A percentile compares a stretch with the other conserved stretches of the same genome.
phyloP scores from a whole-genome alignment of 35 echinoderm and acorn worm genomes.

The Stichopus chloronotus region DNA sequence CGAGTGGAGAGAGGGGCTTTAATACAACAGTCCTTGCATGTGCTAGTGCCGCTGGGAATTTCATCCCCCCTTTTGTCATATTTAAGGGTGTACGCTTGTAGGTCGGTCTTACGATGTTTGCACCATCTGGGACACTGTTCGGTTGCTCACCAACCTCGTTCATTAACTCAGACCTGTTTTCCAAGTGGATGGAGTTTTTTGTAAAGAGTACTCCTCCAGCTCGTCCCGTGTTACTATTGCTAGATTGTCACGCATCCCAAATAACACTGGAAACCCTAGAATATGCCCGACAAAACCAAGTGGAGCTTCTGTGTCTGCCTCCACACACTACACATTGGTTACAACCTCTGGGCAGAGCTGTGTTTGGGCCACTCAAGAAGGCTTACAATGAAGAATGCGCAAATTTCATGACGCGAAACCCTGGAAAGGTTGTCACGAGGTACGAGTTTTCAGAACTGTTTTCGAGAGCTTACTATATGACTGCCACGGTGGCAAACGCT shows the following conservation, averaged over 20 bases:
- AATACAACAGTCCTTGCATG: conserved; percentile 43
- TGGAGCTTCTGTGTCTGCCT: conserved; percentile 60
- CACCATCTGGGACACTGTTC: conserved; percentile 60
- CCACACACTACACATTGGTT: conserved; percentile 66
- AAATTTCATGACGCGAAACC: conserved; percentile 2
- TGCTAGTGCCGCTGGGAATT: conserved; percentile 40
- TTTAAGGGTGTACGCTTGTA: conserved; percentile 40
- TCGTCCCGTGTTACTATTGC: conserved; percentile 47
- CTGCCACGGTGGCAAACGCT: conserved; percentile 29
- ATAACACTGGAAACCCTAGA: conserved; percentile 37
- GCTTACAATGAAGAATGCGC: conserved; percentile 52
- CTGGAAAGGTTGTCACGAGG: conserved; percentile 48
- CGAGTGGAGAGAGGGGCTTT: conserved; percentile 47
- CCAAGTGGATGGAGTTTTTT: conserved; percentile 53
- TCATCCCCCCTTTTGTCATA: conserved; percentile 50
- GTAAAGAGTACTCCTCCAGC: not conserved
- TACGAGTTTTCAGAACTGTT: conserved; percentile 59
- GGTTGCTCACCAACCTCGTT: conserved; percentile 25
- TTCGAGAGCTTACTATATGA: conserved; percentile 29
- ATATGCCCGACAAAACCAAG: conserved; percentile 35
- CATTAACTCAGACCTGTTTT: conserved; percentile 65
- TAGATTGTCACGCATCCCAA: conserved; percentile 60
- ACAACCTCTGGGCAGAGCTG: conserved; percentile 47
- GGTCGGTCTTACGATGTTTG: not conserved
- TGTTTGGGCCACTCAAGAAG: conserved; percentile 62